Conservation (phyloP, 2,797 vertebrate genomes). For the Platalea minor region DNA sequence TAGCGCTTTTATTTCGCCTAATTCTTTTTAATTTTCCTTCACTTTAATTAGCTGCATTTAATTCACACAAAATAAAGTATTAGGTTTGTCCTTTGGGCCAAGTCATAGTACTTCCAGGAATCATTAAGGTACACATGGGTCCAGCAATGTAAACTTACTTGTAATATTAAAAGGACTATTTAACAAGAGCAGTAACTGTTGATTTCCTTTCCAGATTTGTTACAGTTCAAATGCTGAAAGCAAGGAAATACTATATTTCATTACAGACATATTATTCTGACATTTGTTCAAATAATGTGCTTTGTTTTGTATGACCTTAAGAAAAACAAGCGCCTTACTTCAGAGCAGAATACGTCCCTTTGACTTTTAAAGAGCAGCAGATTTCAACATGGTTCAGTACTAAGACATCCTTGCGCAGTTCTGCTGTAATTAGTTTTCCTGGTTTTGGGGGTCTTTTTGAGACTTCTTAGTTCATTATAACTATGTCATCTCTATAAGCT, state of each 20-base stretch:
- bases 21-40: slow-evolving; percentile 53
- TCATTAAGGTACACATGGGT: slow-evolving; percentile 51
- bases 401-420: neutral
- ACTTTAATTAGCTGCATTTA: slow-evolving; percentile 52
- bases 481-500: neutral
- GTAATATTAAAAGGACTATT: slow-evolving; percentile 58
- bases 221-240: slow-evolving; percentile 54
- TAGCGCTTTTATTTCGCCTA: neutral
- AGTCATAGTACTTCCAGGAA: slow-evolving; percentile 42
- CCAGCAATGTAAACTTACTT: slow-evolving; percentile 41
- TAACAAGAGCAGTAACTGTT: slow-evolving; percentile 46
- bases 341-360: neutral
- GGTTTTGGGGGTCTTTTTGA: neutral
- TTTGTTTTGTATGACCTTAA: slow-evolving; percentile 53
- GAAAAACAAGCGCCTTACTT: slow-evolving; percentile 39
- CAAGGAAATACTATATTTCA: slow-evolving; percentile 39
- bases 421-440: neutral
- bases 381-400: neutral
- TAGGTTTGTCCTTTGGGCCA: slow-evolving; percentile 49
- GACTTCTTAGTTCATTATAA: neutral
- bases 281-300: slow-evolving; percentile 58
- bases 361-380: slow-evolving; percentile 26
- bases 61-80: slow-evolving; percentile 37
- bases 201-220: slow-evolving; percentile 49
- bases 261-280: slow-evolving; percentile 45